Evolutionary conservation across 53 echinoderm and acorn worm genomes (phyloP), one percentile per base, ranked within the genome.

Genomic region (Paracentrotus lividus): DNA sequence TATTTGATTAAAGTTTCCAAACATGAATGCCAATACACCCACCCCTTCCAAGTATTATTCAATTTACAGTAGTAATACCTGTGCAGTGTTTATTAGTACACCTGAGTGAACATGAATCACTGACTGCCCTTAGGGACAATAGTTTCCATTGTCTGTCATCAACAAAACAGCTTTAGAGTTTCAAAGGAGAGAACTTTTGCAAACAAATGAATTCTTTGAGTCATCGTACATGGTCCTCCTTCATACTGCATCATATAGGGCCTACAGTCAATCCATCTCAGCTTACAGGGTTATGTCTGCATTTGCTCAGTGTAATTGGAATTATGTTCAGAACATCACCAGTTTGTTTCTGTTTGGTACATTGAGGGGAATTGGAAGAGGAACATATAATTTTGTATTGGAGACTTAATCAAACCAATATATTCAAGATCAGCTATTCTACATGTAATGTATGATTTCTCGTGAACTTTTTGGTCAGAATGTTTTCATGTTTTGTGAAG

Each of bases 401-500:
- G 12, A 24, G 4, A 31, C 4, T 33, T 26, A 47, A 81, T 8
- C 69, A 77, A 42, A 42, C 24, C 21, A 76, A 20, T 45, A 81
- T 47, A 81, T 9, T 26, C 12, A 4, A 36, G 13, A 7, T 2
- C 27, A 47, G 20, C 21, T 7, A 27, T 33, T 18, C 33, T 56
- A 21, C 4, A 54, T 81, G 47, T 81, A 21, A 40, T 72, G 16
- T 20, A 7, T 47, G 47, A 31, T 42, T 49, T n/a, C 27, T n/a
- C 26, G 24, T 2, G 16, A 47, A 47, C 2, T 20, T 42, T n/a
- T 42, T 76, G 16, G 12, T 81, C 44, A 81, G 26, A 81, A 81
- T 81, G 81, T 47, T 81, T 47, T 81, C 81, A 49, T 81, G 81
- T 45, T 81, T 81, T 81, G 49, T 81, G 47, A 81, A 81, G 81